Conservation (phyloP, 2,888 invertebrate species). For the Lordiphosa fenestrarum region DNA sequence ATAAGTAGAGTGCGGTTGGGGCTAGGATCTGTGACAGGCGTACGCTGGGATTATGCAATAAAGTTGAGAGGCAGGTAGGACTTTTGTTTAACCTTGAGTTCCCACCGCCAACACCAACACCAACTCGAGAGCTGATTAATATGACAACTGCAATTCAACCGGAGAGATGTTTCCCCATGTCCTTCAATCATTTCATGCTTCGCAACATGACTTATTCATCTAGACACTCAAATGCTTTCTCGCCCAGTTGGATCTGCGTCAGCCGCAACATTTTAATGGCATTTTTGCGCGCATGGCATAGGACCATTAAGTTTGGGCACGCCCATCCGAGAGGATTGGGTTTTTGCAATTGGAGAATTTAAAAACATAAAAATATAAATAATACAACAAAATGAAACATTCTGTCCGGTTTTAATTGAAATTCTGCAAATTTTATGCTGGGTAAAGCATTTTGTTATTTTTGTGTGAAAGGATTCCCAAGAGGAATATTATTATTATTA, state of each 20-base stretch:
- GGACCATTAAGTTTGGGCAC: conserved; percentile 21
- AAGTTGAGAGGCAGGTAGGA: conserved; percentile 2
- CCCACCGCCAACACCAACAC: not conserved
- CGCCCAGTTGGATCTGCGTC: conserved; percentile 40
- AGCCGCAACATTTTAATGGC: conserved; percentile 55
- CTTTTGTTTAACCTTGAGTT: not conserved
- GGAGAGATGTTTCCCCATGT: not conserved
- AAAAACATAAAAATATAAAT: conserved; percentile 10
- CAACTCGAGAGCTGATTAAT: conserved; percentile 2
- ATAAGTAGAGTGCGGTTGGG: conserved; percentile 34
- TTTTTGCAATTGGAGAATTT: conserved; percentile 18
- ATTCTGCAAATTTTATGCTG: conserved; percentile 14
- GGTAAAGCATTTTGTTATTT: no score
- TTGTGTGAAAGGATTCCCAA: no score
- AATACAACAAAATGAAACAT: not conserved
- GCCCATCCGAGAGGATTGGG: conserved; percentile 1
- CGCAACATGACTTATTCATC: conserved; percentile 56
- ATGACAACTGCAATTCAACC: not conserved
- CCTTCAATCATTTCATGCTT: conserved; percentile 54
- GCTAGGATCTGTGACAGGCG: not conserved
- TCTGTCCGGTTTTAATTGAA: conserved; percentile 33
- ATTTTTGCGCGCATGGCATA: conserved; percentile 36
- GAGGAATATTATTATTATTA: no score
- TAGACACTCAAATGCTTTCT: conserved; percentile 45
- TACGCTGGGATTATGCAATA: conserved; percentile 4